Conservation (phyloP, 2,888 invertebrate species). For the Drosophila diplacantha region DNA sequence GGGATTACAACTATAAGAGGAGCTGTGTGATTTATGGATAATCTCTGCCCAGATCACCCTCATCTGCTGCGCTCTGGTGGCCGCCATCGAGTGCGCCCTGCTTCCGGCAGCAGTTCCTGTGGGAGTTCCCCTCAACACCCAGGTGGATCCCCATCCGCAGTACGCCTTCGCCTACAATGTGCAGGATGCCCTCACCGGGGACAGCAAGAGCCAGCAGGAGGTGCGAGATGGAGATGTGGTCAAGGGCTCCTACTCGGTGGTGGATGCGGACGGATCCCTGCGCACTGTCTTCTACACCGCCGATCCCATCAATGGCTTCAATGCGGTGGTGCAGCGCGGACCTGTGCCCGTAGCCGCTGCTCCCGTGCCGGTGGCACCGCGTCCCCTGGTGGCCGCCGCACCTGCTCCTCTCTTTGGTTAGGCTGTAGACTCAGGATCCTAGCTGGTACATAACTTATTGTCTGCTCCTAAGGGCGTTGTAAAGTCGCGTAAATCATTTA, state of each 20-base stretch:
- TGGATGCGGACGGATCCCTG: slow-evolving; percentile 76
- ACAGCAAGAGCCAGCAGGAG: slow-evolving; percentile 77
- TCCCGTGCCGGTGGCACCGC: slow-evolving; percentile 46
- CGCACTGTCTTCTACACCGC: slow-evolving; percentile 77
- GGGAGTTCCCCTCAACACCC: slow-evolving; percentile 55
- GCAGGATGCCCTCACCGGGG: slow-evolving; percentile 75
- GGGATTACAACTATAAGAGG: neutral
- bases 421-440: slow-evolving; percentile 18
- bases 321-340: slow-evolving; percentile 81
- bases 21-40: slow-evolving; percentile 3
- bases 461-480: slow-evolving; percentile 40
- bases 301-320: slow-evolving; percentile 76
- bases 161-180: slow-evolving; percentile 76
- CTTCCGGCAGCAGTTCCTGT: slow-evolving; percentile 39
- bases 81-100: slow-evolving; percentile 48
- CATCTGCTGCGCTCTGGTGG: slow-evolving; percentile 48
- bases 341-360: slow-evolving; percentile 74
- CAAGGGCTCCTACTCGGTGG: slow-evolving; percentile 76
- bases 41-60: slow-evolving; percentile 32
- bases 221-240: slow-evolving; percentile 77
- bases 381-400: slow-evolving; percentile 6
- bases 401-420: slow-evolving; percentile 55
- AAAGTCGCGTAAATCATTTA: slow-evolving; percentile 44
- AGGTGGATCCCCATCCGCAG: slow-evolving; percentile 72
- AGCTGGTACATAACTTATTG: slow-evolving; percentile 68